Percentiles rank a stretch among this genome's conserved stretches.
Conservation (phyloP, 2,113 vertebrate species). For the Tretioscincus oriximinensis region DNA sequence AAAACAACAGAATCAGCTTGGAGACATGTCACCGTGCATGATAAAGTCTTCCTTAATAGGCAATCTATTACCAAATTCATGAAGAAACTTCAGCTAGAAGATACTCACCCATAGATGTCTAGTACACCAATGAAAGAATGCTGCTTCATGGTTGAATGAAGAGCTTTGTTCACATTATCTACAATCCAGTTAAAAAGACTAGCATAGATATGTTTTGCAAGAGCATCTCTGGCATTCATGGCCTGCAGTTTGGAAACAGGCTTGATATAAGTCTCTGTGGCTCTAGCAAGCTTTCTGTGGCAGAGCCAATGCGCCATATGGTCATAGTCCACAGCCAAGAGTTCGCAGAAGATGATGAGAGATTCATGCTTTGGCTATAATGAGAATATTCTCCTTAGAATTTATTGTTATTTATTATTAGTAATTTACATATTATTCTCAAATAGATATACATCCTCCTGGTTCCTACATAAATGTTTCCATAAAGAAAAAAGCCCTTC, state of each 20-base stretch:
- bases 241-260: constrained; percentile 91
- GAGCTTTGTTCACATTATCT: constrained; percentile 91
- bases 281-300: constrained; percentile 92
- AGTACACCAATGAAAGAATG: constrained; percentile 97
- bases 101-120: constrained; percentile 93
- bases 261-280: constrained; percentile 94
- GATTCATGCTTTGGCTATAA: constrained; percentile 88
- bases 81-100: background rate
- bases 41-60: background rate
- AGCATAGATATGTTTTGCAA: constrained; percentile 97
- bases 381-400: background rate
- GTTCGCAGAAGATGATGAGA: constrained; percentile 89
- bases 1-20: constrained; percentile 48
- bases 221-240: constrained; percentile 90
- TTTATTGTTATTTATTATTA: background rate
- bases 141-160: constrained; percentile 88
- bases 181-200: constrained; percentile 99
- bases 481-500: too few species aligned
- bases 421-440: background rate
- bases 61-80: background rate
- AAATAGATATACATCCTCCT: background rate
- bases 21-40: constrained; percentile 33
- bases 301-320: constrained; percentile 98
- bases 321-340: constrained; percentile 92
- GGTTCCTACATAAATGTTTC: too few species aligned